A percentile compares a stretch with the other conserved stretches of the same genome.
Conservation (phyloP, 1,140 invertebrate genomes). For the Diabrotica undecimpunctata region DNA sequence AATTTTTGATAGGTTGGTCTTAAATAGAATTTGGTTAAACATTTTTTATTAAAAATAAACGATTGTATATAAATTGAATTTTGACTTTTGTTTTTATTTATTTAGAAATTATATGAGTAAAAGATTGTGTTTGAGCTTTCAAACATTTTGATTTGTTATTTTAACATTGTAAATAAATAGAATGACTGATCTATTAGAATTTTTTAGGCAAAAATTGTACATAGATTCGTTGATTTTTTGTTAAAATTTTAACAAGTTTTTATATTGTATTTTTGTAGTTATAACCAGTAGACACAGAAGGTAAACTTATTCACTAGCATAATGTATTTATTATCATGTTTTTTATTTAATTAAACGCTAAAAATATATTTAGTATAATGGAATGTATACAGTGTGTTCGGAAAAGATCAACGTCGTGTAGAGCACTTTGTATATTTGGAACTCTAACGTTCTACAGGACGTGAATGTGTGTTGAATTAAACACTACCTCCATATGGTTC, state of each 20-base stretch:
- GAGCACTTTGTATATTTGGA: too few relatives aligned
- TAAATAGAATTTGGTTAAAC: too few relatives aligned
- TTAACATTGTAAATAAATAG: too few relatives aligned
- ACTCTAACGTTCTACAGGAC: too few relatives aligned
- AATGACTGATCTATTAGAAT: background rate
- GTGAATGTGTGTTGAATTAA: too few relatives aligned
- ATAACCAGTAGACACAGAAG: background rate
- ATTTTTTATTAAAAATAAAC: too few relatives aligned
- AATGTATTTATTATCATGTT: conserved; percentile 3
- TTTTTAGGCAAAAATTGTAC: background rate
- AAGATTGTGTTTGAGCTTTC: too few relatives aligned
- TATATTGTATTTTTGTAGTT: background rate
- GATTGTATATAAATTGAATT: background rate
- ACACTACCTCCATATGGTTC: conserved; percentile 1
- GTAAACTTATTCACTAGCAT: background rate
- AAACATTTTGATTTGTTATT: too few relatives aligned
- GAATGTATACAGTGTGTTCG: too few relatives aligned
- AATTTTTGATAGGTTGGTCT: too few relatives aligned
- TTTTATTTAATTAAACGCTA: background rate
- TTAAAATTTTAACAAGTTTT: background rate
- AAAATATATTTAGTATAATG: too few relatives aligned
- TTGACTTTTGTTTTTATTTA: background rate
- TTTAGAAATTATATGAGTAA: background rate
- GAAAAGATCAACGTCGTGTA: too few relatives aligned
- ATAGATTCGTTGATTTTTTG: background rate